Evolutionary conservation across 2,113 vertebrate genomes (phyloP), one percentile per base, ranked within the genome.

Genomic region (Pseudorectes ferrugineus): DNA sequence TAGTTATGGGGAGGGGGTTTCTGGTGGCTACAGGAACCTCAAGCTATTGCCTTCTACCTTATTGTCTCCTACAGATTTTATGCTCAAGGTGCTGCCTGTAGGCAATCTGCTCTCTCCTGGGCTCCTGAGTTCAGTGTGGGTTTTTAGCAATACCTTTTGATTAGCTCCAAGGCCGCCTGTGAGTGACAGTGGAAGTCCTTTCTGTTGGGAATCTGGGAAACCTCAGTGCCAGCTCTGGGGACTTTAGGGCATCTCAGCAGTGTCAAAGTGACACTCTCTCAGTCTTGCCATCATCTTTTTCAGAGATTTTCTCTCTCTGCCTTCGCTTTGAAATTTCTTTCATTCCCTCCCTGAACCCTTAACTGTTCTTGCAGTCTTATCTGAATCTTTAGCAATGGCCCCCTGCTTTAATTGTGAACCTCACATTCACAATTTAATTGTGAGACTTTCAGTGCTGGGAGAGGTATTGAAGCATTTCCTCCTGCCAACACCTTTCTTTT

Each of bases 281-380:
- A 71, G 46, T 35, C 77, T 91, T 89, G 77, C 22, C 61, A 38
- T 51, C 29, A 4, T 78, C 65, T 28, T 75, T 94, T 81, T 93
- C 76, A 73, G 55, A 75, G 33, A 18, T 83, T 95, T 45, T 28
- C 17, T 67, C 36, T 80, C 51, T 68, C 8, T 55, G 45, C 28
- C n/a, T 91, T 91, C 88, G 45, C 66, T 92, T 85, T 88, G 58
- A 93, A 72, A 88, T 94, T n/a, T 79, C 46, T 71, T 81, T 71
- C 23, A 78, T 85, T 92, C 25, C 5, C 5, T 85, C 26, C 33
- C 38, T 25, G 59, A 89, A 22, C 12, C 5, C 11, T 80, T 28
- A 74, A 26, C 18, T 24, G 8, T 14, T 75, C 85, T 66, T 70
- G 23, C 57, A 72, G 26, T 43, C 40, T 49, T 71, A 31, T 11